A percentile compares a stretch with the other conserved stretches of the same genome.
Conservation (phyloP, 2,113 vertebrate species). For the Polypterus bichir region DNA sequence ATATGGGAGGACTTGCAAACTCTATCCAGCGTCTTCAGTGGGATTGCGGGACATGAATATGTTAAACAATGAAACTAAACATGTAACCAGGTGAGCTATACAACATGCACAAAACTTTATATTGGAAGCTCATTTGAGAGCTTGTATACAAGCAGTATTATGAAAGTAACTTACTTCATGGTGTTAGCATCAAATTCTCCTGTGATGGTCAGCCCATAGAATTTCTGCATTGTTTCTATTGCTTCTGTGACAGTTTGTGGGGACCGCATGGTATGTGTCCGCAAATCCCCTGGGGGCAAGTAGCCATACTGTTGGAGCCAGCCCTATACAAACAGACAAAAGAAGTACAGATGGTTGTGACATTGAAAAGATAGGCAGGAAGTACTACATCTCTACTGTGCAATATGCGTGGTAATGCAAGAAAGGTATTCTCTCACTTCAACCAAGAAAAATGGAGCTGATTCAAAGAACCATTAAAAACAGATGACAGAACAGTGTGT, state of each 20-base stretch:
- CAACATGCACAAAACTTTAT: background rate
- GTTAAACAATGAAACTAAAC: too few relatives aligned
- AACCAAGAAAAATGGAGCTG: too few relatives aligned
- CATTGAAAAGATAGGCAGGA: background rate
- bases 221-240: constrained; percentile 72
- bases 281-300: constrained; percentile 72
- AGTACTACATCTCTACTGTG: background rate
- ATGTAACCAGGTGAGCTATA: too few relatives aligned
- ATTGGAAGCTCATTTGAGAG: background rate
- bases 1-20: too few relatives aligned
- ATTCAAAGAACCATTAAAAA: too few relatives aligned
- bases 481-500: too few relatives aligned
- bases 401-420: background rate
- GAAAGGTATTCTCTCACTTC: background rate
- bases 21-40: too few relatives aligned
- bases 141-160: background rate
- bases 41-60: too few relatives aligned
- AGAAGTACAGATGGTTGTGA: background rate
- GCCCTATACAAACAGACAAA: constrained; percentile 36
- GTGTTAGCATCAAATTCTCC: constrained; percentile 61
- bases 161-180: constrained; percentile 48
- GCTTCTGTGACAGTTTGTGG: constrained; percentile 61
- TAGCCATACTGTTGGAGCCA: constrained; percentile 88
- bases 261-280: constrained; percentile 71
- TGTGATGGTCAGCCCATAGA: constrained; percentile 69